Conservation (phyloP, 2,888 invertebrate genomes). For the Amphipyra tragopoginis region DNA sequence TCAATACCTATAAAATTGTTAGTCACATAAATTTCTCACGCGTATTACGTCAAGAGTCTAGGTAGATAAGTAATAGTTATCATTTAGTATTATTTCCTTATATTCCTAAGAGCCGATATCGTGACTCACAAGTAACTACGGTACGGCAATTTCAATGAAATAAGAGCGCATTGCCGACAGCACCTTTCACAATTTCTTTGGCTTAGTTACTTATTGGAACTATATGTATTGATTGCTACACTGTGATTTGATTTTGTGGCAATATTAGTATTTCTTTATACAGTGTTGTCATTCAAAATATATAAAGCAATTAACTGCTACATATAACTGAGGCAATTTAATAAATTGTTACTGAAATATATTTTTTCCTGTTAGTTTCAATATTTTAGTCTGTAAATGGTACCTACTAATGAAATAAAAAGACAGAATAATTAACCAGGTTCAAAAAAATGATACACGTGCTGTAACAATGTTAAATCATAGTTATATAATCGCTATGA, state of each 20-base stretch:
- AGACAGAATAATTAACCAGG: constrained; percentile 11
- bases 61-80: constrained; percentile 44
- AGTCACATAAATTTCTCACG: constrained; percentile 41
- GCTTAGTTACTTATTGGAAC: constrained; percentile 20
- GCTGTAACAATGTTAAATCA: constrained; percentile 47
- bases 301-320: constrained; percentile 18
- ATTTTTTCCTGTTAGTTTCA: neutral
- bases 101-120: constrained; percentile 41
- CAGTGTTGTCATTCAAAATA: constrained; percentile 28
- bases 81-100: constrained; percentile 56
- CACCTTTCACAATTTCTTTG: constrained; percentile 60
- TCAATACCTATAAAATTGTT: constrained; percentile 32
- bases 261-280: constrained; percentile 17
- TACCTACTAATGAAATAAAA: neutral
- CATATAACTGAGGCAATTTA: constrained; percentile 5
- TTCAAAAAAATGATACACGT: constrained; percentile 10
- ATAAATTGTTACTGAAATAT: neutral
- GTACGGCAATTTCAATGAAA: constrained; percentile 51
- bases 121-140: constrained; percentile 52
- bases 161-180: constrained; percentile 37
- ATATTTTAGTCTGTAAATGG: neutral
- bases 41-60: constrained; percentile 43
- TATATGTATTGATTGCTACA: constrained; percentile 37
- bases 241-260: constrained; percentile 32
- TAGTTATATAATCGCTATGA: constrained; percentile 27